A percentile compares a stretch with the other conserved stretches of the same genome.
Conservation (phyloP, 2,113 vertebrate species). For the Trichechus manatus region DNA sequence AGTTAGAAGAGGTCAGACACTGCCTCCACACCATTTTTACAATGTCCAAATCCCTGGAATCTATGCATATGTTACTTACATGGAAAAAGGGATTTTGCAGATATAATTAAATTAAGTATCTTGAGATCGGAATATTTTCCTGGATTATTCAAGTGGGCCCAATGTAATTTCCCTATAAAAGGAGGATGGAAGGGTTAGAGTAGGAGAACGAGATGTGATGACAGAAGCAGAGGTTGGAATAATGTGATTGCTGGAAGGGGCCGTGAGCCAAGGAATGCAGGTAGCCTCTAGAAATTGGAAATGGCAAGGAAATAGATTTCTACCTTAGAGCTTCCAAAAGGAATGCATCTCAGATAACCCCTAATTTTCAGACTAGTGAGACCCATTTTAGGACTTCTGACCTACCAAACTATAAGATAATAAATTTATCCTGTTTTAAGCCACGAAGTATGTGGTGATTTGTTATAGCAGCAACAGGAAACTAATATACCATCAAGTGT, state of each 20-base stretch:
- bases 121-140: slow-evolving; percentile 15
- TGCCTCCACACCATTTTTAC: no score
- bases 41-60: not conserved
- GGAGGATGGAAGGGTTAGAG: not conserved
- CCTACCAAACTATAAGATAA: not conserved
- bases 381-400: slow-evolving; percentile 11
- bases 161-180: not conserved
- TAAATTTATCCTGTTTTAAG: not conserved
- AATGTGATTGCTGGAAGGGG: not conserved
- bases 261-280: no score
- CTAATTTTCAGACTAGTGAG: not conserved
- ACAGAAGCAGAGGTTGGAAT: not conserved
- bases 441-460: not conserved
- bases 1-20: no score
- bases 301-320: not conserved
- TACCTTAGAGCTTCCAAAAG: not conserved
- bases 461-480: not conserved
- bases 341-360: not conserved
- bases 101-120: not conserved
- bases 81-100: not conserved
- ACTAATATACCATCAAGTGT: not conserved
- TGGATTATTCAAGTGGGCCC: no score
- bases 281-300: no score
- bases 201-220: not conserved
- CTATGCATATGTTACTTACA: not conserved